Conservation (phyloP, 2,113 vertebrate species). For the Hippocampus comes region DNA sequence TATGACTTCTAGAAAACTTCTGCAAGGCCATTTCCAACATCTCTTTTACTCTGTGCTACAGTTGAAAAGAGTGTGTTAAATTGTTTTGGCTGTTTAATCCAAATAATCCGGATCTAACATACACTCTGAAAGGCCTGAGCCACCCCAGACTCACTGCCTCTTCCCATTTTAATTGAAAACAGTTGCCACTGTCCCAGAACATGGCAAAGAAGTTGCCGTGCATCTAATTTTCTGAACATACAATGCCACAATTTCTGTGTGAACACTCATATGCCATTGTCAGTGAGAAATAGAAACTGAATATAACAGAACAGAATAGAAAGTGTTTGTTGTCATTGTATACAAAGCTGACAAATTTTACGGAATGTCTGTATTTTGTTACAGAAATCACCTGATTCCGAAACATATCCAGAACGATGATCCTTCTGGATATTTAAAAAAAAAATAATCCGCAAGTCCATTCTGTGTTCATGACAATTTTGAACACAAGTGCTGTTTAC, state of each 20-base stretch:
- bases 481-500: no score
- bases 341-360: no score
- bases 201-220: background rate
- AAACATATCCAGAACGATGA: no score
- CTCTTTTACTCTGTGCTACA: background rate
- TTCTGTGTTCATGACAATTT: no score
- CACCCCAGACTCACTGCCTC: no score
- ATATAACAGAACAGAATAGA: background rate
- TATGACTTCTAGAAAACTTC: slow-evolving; percentile 42
- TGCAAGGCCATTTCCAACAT: slow-evolving; percentile 17
- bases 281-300: no score
- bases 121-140: no score
- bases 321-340: background rate
- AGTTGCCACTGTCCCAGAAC: background rate
- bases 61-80: background rate
- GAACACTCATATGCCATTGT: background rate
- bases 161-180: background rate
- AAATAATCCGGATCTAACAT: no score
- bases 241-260: background rate
- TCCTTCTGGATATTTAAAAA: no score
- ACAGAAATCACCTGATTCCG: no score
- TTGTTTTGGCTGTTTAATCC: background rate
- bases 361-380: no score
- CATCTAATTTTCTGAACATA: background rate
- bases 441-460: no score